phyloP scores from a whole-genome alignment of 2,113 vertebrate species.

The Pipa parva region DNA sequence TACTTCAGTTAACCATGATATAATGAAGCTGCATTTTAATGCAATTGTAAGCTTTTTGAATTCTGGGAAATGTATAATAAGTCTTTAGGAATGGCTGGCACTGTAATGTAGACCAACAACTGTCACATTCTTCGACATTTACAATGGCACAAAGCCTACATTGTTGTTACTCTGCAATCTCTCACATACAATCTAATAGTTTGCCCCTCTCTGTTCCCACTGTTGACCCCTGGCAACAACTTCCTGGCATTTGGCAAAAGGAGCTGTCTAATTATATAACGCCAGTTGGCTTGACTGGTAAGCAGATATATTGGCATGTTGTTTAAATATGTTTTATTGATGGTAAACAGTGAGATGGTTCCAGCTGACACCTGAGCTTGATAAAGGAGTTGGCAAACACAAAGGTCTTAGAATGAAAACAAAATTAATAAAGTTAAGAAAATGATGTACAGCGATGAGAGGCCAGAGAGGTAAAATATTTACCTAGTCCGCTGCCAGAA shows the following conservation, averaged over 20 bases:
- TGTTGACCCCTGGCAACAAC: conserved; percentile 24
- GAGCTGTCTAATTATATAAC: conserved; percentile 38
- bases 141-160: conserved; percentile 39
- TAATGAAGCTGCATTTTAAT: too few species aligned
- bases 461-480: too few species aligned
- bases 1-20: too few species aligned
- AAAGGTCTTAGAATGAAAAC: not conserved
- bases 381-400: conserved; percentile 8
- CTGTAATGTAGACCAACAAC: conserved; percentile 16
- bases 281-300: conserved; percentile 27
- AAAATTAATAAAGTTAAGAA: too few species aligned
- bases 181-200: conserved; percentile 37
- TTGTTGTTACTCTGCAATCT: conserved; percentile 31
- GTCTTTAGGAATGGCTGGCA: not conserved
- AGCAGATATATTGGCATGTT: conserved; percentile 25
- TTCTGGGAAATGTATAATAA: too few species aligned
- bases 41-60: too few species aligned
- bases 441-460: too few species aligned
- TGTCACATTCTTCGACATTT: conserved; percentile 27
- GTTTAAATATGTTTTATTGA: conserved; percentile 16
- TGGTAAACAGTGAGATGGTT: conserved; percentile 18
- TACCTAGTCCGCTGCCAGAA: too few species aligned
- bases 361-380: not conserved
- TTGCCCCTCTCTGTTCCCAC: conserved; percentile 16
- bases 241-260: conserved; percentile 33